Conservation (phyloP, 1,140 invertebrate species). For the Drosophila setifemur region DNA sequence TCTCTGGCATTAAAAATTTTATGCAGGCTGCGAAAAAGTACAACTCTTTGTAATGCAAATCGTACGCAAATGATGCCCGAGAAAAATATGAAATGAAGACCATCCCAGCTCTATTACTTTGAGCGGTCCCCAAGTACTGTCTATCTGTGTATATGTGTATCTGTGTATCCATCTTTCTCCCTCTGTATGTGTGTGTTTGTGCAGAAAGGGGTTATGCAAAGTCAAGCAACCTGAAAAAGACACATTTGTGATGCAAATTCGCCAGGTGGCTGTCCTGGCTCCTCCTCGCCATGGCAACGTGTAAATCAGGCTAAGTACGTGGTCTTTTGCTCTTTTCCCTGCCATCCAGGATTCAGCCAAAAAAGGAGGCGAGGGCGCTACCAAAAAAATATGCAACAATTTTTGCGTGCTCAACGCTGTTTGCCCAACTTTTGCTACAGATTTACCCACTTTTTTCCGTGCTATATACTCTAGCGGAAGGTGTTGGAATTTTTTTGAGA, state of each 20-base stretch:
- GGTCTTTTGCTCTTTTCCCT: slow-evolving; percentile 78
- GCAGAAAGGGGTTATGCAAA: slow-evolving; percentile 76
- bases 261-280: slow-evolving; percentile 4
- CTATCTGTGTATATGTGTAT: slow-evolving; percentile 23
- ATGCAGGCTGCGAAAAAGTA: slow-evolving; percentile 33
- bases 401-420: slow-evolving; percentile 58
- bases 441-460: background rate
- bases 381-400: slow-evolving; percentile 72
- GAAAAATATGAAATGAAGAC: slow-evolving; percentile 75
- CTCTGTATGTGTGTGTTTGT: slow-evolving; percentile 19
- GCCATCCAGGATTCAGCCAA: slow-evolving; percentile 16
- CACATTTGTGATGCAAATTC: slow-evolving; percentile 81
- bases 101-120: slow-evolving; percentile 56
- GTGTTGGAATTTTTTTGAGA: too few relatives aligned
- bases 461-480: too few relatives aligned
- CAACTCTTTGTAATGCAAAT: slow-evolving; percentile 73
- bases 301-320: slow-evolving; percentile 80
- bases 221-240: slow-evolving; percentile 81
- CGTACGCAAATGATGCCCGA: slow-evolving; percentile 67
- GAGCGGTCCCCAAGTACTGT: slow-evolving; percentile 6
- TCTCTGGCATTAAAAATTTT: slow-evolving; percentile 46
- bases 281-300: slow-evolving; percentile 60
- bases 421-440: slow-evolving; percentile 53
- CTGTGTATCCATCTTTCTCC: background rate
- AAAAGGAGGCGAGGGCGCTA: background rate